Conservation (phyloP, 2,888 invertebrate species). For the Cosmia pyralina region DNA sequence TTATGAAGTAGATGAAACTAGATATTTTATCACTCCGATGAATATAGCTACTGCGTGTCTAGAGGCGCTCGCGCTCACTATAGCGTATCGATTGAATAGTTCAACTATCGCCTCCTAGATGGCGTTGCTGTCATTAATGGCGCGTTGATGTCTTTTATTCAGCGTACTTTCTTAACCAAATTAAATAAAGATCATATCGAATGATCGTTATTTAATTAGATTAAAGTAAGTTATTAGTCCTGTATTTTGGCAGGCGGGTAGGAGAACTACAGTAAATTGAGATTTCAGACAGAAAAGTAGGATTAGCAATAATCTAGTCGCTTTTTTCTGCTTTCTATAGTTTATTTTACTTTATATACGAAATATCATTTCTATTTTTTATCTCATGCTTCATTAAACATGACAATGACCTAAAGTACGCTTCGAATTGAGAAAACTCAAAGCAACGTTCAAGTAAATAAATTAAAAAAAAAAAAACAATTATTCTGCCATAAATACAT, state of each 20-base stretch:
- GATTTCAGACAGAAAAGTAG: neutral
- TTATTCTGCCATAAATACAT: no score
- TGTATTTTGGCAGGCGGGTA: neutral
- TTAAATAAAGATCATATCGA: neutral
- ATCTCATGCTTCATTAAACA: no score
- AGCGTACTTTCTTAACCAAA: neutral
- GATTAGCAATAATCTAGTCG: neutral
- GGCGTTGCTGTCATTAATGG: conserved; percentile 52
- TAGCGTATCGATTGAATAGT: conserved; percentile 42
- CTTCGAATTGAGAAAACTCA: no score
- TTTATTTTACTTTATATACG: no score
- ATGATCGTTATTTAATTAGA: neutral
- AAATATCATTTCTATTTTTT: no score
- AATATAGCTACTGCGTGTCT: neutral
- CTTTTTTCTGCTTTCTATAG: no score
- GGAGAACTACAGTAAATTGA: neutral
- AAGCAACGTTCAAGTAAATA: no score
- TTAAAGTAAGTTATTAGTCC: neutral
- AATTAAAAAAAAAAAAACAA: no score
- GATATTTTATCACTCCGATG: neutral
- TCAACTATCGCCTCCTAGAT: conserved; percentile 64
- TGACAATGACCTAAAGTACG: no score
- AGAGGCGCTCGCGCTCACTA: neutral
- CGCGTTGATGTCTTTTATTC: conserved; percentile 82
- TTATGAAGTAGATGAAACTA: conserved; percentile 60